Base-by-base conservation (phyloP, 2,888 invertebrate genomes). In the Xylota sylvarum region DNA sequence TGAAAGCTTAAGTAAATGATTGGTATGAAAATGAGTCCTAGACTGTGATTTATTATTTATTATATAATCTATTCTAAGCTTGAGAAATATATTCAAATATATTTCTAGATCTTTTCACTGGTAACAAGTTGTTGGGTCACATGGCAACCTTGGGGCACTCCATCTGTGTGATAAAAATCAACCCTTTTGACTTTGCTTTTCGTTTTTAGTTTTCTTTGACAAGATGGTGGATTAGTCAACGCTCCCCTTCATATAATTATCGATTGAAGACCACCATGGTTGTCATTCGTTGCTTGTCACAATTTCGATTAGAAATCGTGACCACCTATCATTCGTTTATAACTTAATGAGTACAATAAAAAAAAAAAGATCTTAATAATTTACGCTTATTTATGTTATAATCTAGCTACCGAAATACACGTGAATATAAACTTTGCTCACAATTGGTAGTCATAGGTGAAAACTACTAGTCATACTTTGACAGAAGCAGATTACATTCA, bases 11-110 rank as follows among this genome's bases (percentile, higher is more conserved):
- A 46, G 55, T 30, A 62, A 9, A 7, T 40, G 46, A 17, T 17
- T 7, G 30, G 65, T 27, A 37, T 17, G 35, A 14, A 5, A 6
- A 17, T 0, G 12, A 23, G n/a, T 1, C 46, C 48, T 19, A 17
- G 64, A 14, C 19, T 40, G 14, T 67, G 65, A 67, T 48, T 76
- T 76, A 55, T 35, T 65, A 55, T 65, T 56, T 56, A 76, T 58
- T 17, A n/a, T 17, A 10, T 27, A 56, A 46, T 40, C 17, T 43
- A 64, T 73, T 52, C 43, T 1, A 5, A 43, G 4, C 23, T 58
- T 5, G 4, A 50, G 5, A 23, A 23, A 56, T 35, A 35, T 56
- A 35, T 55, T 32, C 9, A 17, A 7, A 7, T 19, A n/a, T n/a
- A 27, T 27, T n/a, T 52, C 12, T 12, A 5, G 19, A 19, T 7